Evolutionary conservation across 1,140 invertebrate species (phyloP).

Genomic region (Leptopilina clavipes): DNA sequence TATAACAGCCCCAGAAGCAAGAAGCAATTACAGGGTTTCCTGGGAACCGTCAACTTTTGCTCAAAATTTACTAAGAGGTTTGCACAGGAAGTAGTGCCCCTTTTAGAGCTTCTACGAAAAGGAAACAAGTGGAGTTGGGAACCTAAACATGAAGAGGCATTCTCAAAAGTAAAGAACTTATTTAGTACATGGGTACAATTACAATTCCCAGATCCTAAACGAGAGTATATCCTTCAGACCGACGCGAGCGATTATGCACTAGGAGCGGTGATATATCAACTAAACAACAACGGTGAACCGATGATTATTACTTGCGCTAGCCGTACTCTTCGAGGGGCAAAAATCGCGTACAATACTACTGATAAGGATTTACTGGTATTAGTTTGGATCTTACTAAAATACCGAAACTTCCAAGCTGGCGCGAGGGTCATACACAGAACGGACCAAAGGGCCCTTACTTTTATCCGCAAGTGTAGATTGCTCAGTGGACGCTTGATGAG

Average conservation of each 20-base stretch:
- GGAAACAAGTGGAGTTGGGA: conserved; percentile 39
- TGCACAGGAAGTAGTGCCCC: conserved; percentile 45
- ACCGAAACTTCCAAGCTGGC: neutral
- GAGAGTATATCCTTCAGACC: neutral
- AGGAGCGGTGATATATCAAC: neutral
- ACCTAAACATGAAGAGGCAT: conserved; percentile 47
- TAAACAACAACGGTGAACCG: neutral
- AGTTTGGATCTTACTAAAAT: conserved; percentile 38
- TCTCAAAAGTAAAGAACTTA: conserved; percentile 38
- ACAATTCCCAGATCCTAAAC: neutral
- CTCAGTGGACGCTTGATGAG: neutral
- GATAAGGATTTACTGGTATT: conserved; percentile 30
- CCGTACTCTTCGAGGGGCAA: conserved; percentile 19
- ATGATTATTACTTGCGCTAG: neutral
- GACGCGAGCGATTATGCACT: neutral
- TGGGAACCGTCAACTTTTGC: conserved; percentile 70
- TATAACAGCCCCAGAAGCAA: conserved; percentile 58
- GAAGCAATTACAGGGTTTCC: conserved; percentile 65
- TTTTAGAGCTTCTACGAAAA: conserved; percentile 56
- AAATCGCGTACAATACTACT: conserved; percentile 7
- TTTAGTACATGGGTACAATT: neutral
- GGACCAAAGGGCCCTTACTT: conserved; percentile 23
- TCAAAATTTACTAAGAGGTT: conserved; percentile 52
- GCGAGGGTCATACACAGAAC: neutral
- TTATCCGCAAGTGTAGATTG: neutral